These are phyloP conservation scores for Misgurnus anguillicaudatus DNA, from an alignment of 2,113 vertebrate species.

Conservation along the genomic window DNA sequence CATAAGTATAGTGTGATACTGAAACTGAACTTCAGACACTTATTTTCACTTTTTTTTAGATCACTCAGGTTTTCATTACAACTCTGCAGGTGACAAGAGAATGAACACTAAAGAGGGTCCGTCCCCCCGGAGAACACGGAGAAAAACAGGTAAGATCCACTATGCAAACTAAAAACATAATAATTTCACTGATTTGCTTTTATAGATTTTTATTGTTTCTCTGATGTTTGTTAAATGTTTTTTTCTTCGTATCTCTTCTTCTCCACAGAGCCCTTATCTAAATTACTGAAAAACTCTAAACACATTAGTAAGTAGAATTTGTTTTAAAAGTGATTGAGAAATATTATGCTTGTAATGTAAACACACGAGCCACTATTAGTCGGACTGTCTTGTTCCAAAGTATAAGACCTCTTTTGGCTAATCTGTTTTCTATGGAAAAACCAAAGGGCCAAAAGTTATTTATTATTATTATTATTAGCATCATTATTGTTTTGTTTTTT, in stretches of 20 bases:
- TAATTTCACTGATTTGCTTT: not conserved
- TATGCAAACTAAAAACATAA: not conserved
- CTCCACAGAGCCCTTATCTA: slow-evolving; percentile 87
- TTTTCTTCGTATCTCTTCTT: slow-evolving; percentile 9
- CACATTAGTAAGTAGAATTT: slow-evolving; percentile 79
- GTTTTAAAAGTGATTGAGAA: slow-evolving; percentile 3
- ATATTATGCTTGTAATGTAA: not conserved
- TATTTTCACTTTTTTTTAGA: slow-evolving; percentile 70
- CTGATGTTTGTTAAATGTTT: too few species aligned
- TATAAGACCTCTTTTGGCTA: too few species aligned
- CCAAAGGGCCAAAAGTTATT: too few species aligned
- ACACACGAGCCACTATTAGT: too few species aligned
- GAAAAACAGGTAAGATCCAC: slow-evolving; percentile 83
- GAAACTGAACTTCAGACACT: not conserved
- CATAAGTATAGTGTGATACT: not conserved
- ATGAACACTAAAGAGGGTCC: slow-evolving; percentile 81
- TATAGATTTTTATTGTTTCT: not conserved
- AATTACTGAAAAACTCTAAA: slow-evolving; percentile 88
- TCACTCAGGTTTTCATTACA: slow-evolving; percentile 91
- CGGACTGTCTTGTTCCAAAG: too few species aligned
- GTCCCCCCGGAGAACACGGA: slow-evolving; percentile 80
- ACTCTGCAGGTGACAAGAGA: slow-evolving; percentile 80
- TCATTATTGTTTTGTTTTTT: too few species aligned
- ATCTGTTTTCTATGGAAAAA: too few species aligned
- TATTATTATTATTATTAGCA: too few species aligned